phyloP scores from a whole-genome alignment of 53 echinoderm and acorn worm genomes.

The Crossaster papposus region DNA sequence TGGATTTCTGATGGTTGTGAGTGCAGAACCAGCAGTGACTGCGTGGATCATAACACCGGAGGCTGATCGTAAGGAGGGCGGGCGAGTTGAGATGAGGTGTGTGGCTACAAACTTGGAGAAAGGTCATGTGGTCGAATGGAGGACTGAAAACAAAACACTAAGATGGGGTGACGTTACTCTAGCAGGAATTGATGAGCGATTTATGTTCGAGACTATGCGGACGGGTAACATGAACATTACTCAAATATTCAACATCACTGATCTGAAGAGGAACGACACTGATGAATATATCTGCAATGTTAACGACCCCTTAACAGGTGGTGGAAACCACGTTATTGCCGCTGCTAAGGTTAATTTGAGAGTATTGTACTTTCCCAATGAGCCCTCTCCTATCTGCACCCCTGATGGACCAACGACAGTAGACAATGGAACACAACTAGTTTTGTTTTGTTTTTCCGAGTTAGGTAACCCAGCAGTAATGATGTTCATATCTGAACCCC shows the following conservation, averaged over 20 bases:
- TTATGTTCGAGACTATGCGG: neutral
- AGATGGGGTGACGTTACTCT: neutral
- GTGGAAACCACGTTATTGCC: neutral
- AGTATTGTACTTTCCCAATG: slow-evolving; percentile 47
- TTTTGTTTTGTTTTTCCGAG: slow-evolving; percentile 36
- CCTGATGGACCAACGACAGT: slow-evolving; percentile 40
- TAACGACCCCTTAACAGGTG: neutral
- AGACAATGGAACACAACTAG: slow-evolving; percentile 41
- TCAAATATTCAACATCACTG: neutral
- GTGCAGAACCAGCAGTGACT: slow-evolving; percentile 22
- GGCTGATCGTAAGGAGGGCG: slow-evolving; percentile 24
- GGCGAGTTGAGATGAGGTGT: slow-evolving; percentile 18
- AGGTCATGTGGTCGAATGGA: slow-evolving; percentile 1
- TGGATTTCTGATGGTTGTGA: slow-evolving; percentile 37
- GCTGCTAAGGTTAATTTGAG: neutral
- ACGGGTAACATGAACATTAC: neutral
- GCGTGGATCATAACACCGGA: slow-evolving; percentile 22
- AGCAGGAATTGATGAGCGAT: neutral
- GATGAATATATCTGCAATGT: slow-evolving; percentile 18
- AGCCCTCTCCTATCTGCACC: slow-evolving; percentile 40
- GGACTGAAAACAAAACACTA: neutral
- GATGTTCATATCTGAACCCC: neutral
- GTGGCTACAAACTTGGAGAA: neutral
- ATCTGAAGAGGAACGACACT: slow-evolving; percentile 15
- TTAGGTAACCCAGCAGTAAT: slow-evolving; percentile 21